Evolutionary conservation across 2,797 vertebrate genomes (phyloP), one percentile per base, ranked within the genome.

Genomic region (Coranthus polyacanthus): DNA sequence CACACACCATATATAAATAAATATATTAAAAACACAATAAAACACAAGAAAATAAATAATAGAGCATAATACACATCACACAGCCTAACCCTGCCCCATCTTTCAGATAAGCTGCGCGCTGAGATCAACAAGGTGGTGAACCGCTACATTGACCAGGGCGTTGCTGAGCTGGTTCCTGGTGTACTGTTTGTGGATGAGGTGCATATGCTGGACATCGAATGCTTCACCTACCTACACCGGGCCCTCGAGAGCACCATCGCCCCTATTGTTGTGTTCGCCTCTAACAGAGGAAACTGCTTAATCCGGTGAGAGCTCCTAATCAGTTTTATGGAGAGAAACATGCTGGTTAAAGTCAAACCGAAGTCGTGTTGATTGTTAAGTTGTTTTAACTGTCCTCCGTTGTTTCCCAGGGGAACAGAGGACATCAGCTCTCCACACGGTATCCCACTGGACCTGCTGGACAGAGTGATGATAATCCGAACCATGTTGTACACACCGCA

Each of bases 101-200:
- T n/a, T n/a, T n/a, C 41, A 99, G 98, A 99, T 82, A 99, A 99
- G 60, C 95, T 99, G 24, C 95, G 98, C 29, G 88, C 93, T 2
- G 98, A 99, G 88, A 99, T 99, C 83, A 99, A 99, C 92, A 99
- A 99, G 75, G 98, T 99, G 85, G 98, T 99, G 82, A 99, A 99
- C 89, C 97, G 96, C 72, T 99, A 99, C 87, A 99, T 99, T 0
- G 98, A 99, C 87, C 98, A 99, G 85, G 98, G 98, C 7, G 94
- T 99, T 0, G 98, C 98, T 0, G 98, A 99, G 86, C 92, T 99
- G 16, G 98, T 99, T 0, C 98, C 98, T 0, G 98, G 98, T 0
- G 97, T 99, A 44, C 92, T 99, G 53, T 99, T 99, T 46, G 94
- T 99, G 10, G 97, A 99, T 29, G 98, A 99, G 85, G 98, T 99